Evolutionary conservation across 2,797 vertebrate species (phyloP), one percentile per base, ranked within the genome.

Genomic region (Australoheros facetus): DNA sequence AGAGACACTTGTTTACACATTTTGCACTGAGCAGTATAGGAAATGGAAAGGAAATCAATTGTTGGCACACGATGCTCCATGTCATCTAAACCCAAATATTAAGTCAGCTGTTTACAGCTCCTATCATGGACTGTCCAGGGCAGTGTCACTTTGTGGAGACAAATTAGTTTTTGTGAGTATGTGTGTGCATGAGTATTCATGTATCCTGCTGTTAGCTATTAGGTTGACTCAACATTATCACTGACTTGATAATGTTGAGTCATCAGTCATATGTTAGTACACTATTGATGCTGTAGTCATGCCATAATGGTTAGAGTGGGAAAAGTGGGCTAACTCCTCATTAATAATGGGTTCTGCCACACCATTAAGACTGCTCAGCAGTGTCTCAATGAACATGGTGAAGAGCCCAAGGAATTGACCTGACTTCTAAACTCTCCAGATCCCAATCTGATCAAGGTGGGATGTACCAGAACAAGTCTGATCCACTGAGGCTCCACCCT

Each of bases 11-110:
- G 45, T 86, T 89, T 54, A 80, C 78, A 87, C 74, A 75, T 82
- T 90, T 85, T 88, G 71, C 74, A 71, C 56, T 0, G 23, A 79
- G 79, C 83, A 64, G 60, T 84, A 86, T 48, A 57, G 75, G 70
- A 88, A 89, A 85, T 19, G 77, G 58, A 82, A 73, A 42, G 19
- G 56, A 78, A 60, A 89, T 85, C 77, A 80, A 77, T 84, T 23
- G 76, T 54, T 87, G 84, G 83, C 87, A 73, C 66, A 39, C 54
- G 73, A 75, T 80, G 48, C 79, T 85, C 48, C n/a, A 58, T 73
- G 60, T 85, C 60, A 78, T 66, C 71, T 79, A 56, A 13, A 75
- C 45, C 58, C 64, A 83, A 77, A 86, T 75, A 82, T 81, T 56
- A 77, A 71, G 30, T 79, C 66, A 72, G 70, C 77, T 73, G 26